Base-by-base conservation (phyloP, 2,888 invertebrate genomes). In the Elgonia sp. region DNA sequence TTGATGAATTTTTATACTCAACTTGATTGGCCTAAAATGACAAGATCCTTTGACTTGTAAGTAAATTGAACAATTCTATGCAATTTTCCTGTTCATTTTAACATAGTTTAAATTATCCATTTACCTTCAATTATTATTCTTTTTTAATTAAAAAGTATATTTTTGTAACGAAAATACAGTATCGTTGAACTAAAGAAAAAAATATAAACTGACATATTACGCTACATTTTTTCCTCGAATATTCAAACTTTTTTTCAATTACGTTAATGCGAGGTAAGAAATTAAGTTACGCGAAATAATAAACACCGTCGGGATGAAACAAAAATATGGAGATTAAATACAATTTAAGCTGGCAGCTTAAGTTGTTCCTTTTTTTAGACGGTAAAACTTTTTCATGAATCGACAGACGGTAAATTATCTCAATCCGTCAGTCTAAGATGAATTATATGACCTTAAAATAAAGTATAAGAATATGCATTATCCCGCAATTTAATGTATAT, bases 391-490 rank as follows among this genome's bases (percentile, higher is more conserved):
- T 55, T 77, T 57, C 46, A 57, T 29, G 65, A 21, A 29, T 76
- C 39, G 21, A 50, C 37, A 39, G 53, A 21, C 16, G 55, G 39
- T 21, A 29, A 80, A 80, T 80, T 50, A 62, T 39, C 62, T 69
- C 40, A 20, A 39, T 40, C 57, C 63, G 63, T 72, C 53, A 63
- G 37, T 63, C 29, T 63, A 63, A 63, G 29, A 81, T 72, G 63
- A 72, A 55, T 81, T n/a, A n/a, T 72, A 72, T 63, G 21, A 72
- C 63, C 63, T 42, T 20, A 72, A 81, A 81, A 63, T 81, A 53
- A 55, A 72, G 81, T 39, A 81, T 62, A 14, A 81, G 53, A 50
- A n/a, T n/a, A 62, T 20, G 18, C 69, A 46, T 39, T 70, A 73
- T 73, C 73, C 21, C 29, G 55, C 20, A 39, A 80, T 70, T 65